Evolutionary conservation across 2,888 invertebrate species (phyloP), one percentile per base, ranked within the genome.

Genomic region (Hecatera dysodea): DNA sequence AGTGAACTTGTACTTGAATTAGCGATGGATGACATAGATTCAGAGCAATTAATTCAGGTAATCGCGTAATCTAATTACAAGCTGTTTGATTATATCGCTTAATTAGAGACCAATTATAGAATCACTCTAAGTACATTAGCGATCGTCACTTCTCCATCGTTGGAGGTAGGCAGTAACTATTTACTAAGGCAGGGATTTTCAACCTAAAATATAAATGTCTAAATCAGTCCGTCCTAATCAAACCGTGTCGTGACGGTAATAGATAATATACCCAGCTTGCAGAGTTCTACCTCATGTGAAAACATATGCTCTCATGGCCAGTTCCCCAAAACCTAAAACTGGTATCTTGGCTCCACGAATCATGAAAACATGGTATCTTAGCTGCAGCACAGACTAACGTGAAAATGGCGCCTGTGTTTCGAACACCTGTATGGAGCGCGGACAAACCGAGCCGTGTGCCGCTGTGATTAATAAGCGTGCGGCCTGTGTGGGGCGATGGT

Each of bases 381-480:
- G 69, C 22, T 12, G 15, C 39, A 36, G 57, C 50, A 44, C 36
- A 52, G 46, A 50, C 67, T 22, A 46, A 12, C 48, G 19, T 50
- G 75, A 36, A 62, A 48, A 66, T 57, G 48, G 44, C 72, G 73
- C 66, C 29, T 61, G 61, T 61, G 62, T 52, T 19, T 53, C 29
- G 78, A 56, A 56, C 81, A 83, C 75, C 75, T 82, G 82, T 62
- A 84, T 70, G 65, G 59, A 75, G 71, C 85, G 75, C 68, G 69
- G 67, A 72, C 80, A 80, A 79, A 79, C 84, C 72, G 64, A 68
- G 60, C 74, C 68, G 57, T 74, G 78, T 71, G 73, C 71, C 66
- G 74, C 63, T 50, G 83, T 82, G 75, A 84, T 84, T 86, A 84
- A 86, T 82, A 84, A 86, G 82, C 80, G 64, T 82, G 67, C 69